Evolutionary conservation across 37 sponge, comb jelly and placozoan species (phyloP).

Genomic region (Aplysina aerophoba): DNA sequence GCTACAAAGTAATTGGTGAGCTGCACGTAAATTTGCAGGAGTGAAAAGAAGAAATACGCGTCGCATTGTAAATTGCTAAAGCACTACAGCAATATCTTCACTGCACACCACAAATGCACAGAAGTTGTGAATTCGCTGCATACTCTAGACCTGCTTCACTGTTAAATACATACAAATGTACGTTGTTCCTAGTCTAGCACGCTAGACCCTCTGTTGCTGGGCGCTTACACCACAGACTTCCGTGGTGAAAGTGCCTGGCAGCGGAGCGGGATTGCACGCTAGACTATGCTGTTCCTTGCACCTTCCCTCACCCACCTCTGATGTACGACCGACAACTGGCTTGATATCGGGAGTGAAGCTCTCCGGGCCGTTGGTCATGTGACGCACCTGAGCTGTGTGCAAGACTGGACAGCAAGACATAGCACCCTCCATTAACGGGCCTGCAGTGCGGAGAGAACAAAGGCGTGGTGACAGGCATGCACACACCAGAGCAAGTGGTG

Average conservation of each 20-base stretch:
- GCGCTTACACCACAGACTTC: background rate
- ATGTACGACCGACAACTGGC: conserved; percentile 75
- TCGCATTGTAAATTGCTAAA: no score
- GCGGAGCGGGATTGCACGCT: background rate
- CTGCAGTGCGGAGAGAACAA: conserved; percentile 5
- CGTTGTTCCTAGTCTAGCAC: conserved; percentile 2
- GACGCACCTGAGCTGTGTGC: conserved; percentile 46
- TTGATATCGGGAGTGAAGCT: conserved; percentile 85
- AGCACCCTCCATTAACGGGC: conserved; percentile 43
- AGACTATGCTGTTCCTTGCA: background rate
- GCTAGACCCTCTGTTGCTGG: background rate
- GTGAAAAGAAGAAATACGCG: no score
- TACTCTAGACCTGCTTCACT: no score
- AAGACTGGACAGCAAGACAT: conserved; percentile 49
- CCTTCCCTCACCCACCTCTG: conserved; percentile 52
- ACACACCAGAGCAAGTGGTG: background rate
- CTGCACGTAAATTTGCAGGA: no score
- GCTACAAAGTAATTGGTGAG: conserved; percentile 61
- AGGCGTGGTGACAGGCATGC: background rate
- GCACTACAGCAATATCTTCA: no score
- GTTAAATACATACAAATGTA: no score
- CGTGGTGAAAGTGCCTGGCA: background rate
- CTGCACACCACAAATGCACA: no score
- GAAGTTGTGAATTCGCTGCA: no score
- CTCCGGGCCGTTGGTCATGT: conserved; percentile 66